Conservation (phyloP, 2,797 vertebrate genomes). For the Trichosurus vulpecula region DNA sequence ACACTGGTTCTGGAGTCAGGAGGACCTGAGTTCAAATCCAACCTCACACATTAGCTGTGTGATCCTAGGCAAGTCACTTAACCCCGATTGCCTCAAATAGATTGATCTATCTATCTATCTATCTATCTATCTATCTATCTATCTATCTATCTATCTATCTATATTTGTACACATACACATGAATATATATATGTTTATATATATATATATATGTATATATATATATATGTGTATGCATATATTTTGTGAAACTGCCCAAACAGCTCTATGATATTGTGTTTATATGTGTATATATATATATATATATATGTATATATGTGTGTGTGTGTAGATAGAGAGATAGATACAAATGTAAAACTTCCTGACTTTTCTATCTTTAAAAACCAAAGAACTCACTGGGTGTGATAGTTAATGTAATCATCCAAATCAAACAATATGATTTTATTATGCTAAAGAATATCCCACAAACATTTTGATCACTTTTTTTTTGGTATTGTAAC, state of each 20-base stretch:
- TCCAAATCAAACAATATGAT: constrained; percentile 42
- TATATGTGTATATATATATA: too few species aligned
- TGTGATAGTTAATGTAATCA: constrained; percentile 21
- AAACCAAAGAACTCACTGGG: constrained; percentile 37
- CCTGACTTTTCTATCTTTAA: constrained; percentile 28
- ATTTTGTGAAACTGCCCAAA: constrained; percentile 83
- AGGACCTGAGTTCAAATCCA: background rate
- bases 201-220: too few species aligned
- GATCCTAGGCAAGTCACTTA: background rate
- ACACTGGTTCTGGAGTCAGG: background rate
- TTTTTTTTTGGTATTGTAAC: constrained; percentile 13
- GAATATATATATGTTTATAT: too few species aligned
- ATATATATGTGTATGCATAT: background rate
- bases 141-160: too few species aligned
- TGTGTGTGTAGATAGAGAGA: too few species aligned
- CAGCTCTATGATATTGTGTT: constrained; percentile 84
- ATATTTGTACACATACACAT: too few species aligned
- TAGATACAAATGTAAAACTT: background rate
- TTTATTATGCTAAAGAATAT: constrained; percentile 5
- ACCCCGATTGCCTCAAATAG: too few species aligned
- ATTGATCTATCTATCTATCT: too few species aligned
- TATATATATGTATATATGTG: background rate
- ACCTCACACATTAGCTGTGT: too few species aligned
- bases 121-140: too few species aligned
- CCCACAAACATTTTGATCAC: constrained; percentile 7